Conservation (phyloP, 2,888 invertebrate species). For the Lycocerus yunnanus region DNA sequence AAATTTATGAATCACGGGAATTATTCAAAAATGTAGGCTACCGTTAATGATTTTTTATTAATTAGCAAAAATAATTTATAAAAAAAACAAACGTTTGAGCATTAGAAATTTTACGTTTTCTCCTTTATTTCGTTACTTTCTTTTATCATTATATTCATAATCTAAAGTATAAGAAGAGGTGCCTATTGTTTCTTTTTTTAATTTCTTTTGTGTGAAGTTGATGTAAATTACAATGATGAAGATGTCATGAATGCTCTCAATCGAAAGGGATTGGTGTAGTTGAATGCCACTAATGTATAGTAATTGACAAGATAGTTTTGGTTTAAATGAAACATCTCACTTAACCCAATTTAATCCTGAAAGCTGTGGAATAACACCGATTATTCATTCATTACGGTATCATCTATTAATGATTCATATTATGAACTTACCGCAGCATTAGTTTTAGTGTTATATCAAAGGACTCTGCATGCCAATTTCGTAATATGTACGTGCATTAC, state of each 20-base stretch:
- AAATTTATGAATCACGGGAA: not conserved
- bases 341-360: not conserved
- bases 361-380: not conserved
- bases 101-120: not conserved
- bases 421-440: not conserved
- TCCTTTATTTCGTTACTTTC: not conserved
- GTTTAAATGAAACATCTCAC: not conserved
- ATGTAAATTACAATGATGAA: not conserved
- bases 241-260: not conserved
- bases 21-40: not conserved
- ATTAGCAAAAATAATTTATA: not conserved
- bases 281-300: not conserved
- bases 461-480: not conserved
- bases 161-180: too few relatives aligned
- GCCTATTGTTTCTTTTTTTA: not conserved
- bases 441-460: not conserved
- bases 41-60: not conserved
- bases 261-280: not conserved
- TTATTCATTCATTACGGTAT: not conserved
- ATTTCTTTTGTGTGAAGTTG: not conserved
- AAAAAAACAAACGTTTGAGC: not conserved
- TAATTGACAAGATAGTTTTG: not conserved
- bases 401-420: not conserved
- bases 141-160: not conserved
- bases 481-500: not conserved